Conservation (phyloP, 1,140 invertebrate species). For the Vollenhovia emeryi region DNA sequence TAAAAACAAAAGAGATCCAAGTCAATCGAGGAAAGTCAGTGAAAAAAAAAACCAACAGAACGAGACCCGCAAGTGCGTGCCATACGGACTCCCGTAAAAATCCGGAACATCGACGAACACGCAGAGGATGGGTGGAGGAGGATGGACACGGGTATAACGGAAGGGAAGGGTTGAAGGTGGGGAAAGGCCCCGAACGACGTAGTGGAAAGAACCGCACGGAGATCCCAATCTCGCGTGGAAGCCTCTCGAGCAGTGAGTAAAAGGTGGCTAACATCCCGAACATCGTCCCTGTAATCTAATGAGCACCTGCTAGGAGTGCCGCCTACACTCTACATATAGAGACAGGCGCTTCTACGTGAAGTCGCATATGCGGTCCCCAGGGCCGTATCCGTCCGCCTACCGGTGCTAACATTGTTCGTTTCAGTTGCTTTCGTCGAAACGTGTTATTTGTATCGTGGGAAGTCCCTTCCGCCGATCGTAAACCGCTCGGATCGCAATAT, state of each 20-base stretch:
- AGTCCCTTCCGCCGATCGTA: neutral
- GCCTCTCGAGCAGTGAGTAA: constrained; percentile 82
- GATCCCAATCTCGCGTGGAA: constrained; percentile 82
- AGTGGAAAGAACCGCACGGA: constrained; percentile 69
- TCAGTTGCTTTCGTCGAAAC: neutral
- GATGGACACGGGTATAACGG: constrained; percentile 19
- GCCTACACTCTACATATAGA: constrained; percentile 80
- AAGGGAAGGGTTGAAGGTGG: constrained; percentile 42
- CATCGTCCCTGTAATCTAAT: constrained; percentile 83
- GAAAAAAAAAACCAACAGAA: constrained; percentile 42
- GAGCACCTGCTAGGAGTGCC: constrained; percentile 82
- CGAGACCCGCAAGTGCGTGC: constrained; percentile 35
- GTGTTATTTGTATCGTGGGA: constrained; percentile 29
- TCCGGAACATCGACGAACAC: constrained; percentile 56
- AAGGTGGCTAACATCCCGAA: constrained; percentile 83
- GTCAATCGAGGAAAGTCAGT: constrained; percentile 7
- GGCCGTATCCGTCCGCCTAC: constrained; percentile 52
- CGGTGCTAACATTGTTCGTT: neutral
- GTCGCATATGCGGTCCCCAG: constrained; percentile 59
- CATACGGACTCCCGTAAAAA: constrained; percentile 62
- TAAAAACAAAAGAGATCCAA: constrained; percentile 36
- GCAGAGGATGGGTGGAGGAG: neutral
- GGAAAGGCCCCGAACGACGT: constrained; percentile 56
- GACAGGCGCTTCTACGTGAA: constrained; percentile 72
- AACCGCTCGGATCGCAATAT: neutral